Evolutionary conservation across 30 jellyfish, hydroid and myxozoan species (phyloP).

Genomic region (Nemopilema nomurai): DNA sequence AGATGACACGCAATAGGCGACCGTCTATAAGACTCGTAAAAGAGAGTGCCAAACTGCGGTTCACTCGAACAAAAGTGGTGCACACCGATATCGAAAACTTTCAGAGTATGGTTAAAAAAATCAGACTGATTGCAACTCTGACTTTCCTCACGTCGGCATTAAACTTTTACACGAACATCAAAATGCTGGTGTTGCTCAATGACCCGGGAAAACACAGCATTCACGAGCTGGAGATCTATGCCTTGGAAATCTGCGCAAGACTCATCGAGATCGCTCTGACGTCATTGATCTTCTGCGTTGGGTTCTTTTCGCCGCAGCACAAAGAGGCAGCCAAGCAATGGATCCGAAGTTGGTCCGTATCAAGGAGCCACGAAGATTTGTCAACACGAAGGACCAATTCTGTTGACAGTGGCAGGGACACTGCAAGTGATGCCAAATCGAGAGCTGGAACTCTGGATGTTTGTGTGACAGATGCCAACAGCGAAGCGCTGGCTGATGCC

Average conservation of each 20-base stretch:
- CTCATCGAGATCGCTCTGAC: slow-evolving; percentile 13
- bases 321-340: slow-evolving; percentile 67
- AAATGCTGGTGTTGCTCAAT: slow-evolving; percentile 16
- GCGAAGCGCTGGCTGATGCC: not conserved
- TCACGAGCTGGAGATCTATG: slow-evolving; percentile 34
- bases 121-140: slow-evolving; percentile 29
- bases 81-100: slow-evolving; percentile 49
- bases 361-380: slow-evolving; percentile 55
- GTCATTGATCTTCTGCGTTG: slow-evolving; percentile 38
- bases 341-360: slow-evolving; percentile 49
- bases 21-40: slow-evolving; percentile 50
- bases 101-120: slow-evolving; percentile 49
- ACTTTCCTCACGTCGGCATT: slow-evolving; percentile 29
- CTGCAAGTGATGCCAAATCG: slow-evolving; percentile 40
- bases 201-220: not conserved
- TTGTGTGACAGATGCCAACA: not conserved
- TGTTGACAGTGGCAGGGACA: slow-evolving; percentile 47
- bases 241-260: slow-evolving; percentile 17
- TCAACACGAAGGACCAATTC: slow-evolving; percentile 48
- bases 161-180: slow-evolving; percentile 24
- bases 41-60: slow-evolving; percentile 19
- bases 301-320: slow-evolving; percentile 67
- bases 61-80: slow-evolving; percentile 18
- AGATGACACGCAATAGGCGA: slow-evolving; percentile 43
- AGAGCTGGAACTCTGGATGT: slow-evolving; percentile 38